Evolutionary conservation across 2,888 invertebrate genomes (phyloP).

Genomic region (Lasioglossum vierecki): DNA sequence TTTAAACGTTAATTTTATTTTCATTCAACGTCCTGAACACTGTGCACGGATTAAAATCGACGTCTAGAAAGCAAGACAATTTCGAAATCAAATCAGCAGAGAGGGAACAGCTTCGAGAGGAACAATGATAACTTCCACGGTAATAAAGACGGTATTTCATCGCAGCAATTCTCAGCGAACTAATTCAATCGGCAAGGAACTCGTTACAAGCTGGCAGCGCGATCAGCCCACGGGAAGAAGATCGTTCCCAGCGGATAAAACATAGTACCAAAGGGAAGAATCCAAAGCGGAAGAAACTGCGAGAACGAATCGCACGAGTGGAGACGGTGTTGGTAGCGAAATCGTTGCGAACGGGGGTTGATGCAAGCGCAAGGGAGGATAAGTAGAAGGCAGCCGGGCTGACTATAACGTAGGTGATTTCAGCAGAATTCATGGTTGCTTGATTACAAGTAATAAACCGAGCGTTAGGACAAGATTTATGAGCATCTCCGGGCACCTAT

Average conservation of each 20-base stretch:
- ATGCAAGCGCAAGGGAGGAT: constrained; percentile 73
- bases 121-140: constrained; percentile 1
- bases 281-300: constrained; percentile 7
- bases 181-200: constrained; percentile 30
- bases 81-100: background rate
- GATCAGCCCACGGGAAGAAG: background rate
- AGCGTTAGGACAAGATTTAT: constrained; percentile 83
- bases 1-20: too few relatives aligned
- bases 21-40: too few relatives aligned
- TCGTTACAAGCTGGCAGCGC: constrained; percentile 3
- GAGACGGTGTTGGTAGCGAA: constrained; percentile 45
- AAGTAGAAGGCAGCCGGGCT: constrained; percentile 75
- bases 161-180: constrained; percentile 21
- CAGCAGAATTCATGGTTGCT: constrained; percentile 83
- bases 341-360: constrained; percentile 47
- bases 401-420: constrained; percentile 82
- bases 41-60: background rate
- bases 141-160: constrained; percentile 23
- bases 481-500: constrained; percentile 80
- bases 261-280: background rate
- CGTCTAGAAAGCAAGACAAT: background rate
- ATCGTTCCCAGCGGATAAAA: background rate
- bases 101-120: background rate
- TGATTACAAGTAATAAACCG: constrained; percentile 84
- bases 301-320: background rate